Base-by-base conservation (phyloP, 2,888 invertebrate species). In the Microctonus aethiopoides region DNA sequence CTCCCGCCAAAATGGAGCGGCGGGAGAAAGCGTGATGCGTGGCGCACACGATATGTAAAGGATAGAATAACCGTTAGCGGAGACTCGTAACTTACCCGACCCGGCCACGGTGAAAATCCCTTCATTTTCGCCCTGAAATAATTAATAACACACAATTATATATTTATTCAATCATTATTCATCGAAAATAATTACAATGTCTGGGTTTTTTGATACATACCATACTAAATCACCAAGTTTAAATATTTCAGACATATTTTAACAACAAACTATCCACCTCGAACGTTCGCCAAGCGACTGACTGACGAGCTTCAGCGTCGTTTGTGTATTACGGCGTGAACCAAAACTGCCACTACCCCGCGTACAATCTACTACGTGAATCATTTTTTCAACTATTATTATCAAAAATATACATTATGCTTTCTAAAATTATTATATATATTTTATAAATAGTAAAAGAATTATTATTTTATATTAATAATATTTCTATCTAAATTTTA, bases 41-140 rank as follows among this genome's bases (percentile, higher is more conserved):
- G 76, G 76, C 78, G 83, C 82, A 80, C 78, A 84, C 81, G 81
- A 62, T 62, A 71, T 65, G 62, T 75, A 75, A 72, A 75, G 72
- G 75, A 73, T 74, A 54, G 84, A 67, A 81, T 85, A 87, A 87
- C 87, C 86, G 87, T 87, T 86, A 85, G 80, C 79, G 81, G 81
- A 60, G 59, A 72, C 59, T 73, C 54, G 34, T 46, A 54, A 92
- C 95, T 94, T 91, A 97, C 97, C 92, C 95, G 94, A 88, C 96
- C 97, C 75, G 98, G 97, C 98, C 98, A 98, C 76, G 96, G 95
- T 78, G 96, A 94, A 89, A 95, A 97, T 80, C 96, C 95, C 90
- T 96, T 97, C 96, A 98, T 96, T 91, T 97, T 97, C 71, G 97
- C 97, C 97, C 97, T 98, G 91, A 79, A 91, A 91, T 60, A 51